Percentiles rank a stretch among this genome's conserved stretches.
Evolutionary conservation across 2,888 invertebrate species (phyloP).

Genomic region (Saturnia japonica): DNA sequence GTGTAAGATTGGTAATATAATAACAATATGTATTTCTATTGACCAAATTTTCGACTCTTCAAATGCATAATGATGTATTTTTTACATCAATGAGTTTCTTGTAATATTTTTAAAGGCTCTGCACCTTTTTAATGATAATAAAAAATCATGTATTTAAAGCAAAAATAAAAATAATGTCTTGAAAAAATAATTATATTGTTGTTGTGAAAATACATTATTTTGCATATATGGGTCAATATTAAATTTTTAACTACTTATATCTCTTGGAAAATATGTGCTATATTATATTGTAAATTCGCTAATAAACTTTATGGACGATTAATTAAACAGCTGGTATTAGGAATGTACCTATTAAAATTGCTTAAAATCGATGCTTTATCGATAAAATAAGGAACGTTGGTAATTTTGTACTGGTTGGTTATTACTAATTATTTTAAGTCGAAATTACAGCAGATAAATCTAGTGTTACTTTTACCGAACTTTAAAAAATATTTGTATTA

Average conservation of each 20-base stretch:
- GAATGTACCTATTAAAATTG: conserved; percentile 1
- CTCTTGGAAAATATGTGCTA: conserved; percentile 8
- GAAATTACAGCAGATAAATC: neutral
- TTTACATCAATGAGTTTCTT: too few species aligned
- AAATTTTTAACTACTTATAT: neutral
- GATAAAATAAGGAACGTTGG: neutral
- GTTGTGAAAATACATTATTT: too few species aligned
- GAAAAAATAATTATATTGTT: too few species aligned
- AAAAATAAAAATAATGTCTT: too few species aligned
- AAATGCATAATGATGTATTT: too few species aligned
- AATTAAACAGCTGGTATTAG: neutral
- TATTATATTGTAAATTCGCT: neutral
- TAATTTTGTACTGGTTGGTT: neutral
- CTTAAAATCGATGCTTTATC: neutral
- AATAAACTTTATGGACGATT: neutral
- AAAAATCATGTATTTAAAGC: too few species aligned
- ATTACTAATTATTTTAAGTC: neutral
- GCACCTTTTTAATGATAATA: too few species aligned
- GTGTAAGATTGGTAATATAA: neutral
- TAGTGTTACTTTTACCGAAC: neutral
- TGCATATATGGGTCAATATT: too few species aligned
- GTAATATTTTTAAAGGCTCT: too few species aligned
- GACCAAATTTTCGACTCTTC: conserved; percentile 9
- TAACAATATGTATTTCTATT: neutral
- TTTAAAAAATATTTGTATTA: neutral